Conservation (phyloP, 2,888 invertebrate genomes). For the Rutpela maculata region DNA sequence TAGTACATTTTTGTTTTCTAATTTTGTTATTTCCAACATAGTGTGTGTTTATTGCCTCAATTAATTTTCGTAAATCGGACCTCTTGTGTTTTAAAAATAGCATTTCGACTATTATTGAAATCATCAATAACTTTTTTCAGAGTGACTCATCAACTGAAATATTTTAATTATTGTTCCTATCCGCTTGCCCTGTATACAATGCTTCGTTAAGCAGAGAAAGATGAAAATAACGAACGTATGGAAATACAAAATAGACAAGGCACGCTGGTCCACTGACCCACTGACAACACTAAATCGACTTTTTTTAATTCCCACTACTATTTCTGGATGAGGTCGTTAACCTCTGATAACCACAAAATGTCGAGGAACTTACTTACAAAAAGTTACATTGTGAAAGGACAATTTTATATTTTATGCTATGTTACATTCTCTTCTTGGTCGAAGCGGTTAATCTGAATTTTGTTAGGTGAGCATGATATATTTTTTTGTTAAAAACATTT, state of each 20-base stretch:
- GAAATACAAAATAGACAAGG: conserved; percentile 60
- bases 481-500: neutral
- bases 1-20: too few relatives aligned
- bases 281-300: conserved; percentile 65
- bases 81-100: neutral
- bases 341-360: conserved; percentile 50
- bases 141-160: neutral
- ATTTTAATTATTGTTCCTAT: conserved; percentile 17
- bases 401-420: conserved; percentile 22
- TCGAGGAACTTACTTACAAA: conserved; percentile 47
- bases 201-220: conserved; percentile 35
- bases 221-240: conserved; percentile 46
- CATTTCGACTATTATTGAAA: neutral
- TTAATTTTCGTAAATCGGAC: neutral
- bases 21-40: too few relatives aligned
- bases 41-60: neutral
- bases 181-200: neutral
- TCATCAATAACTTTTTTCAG: neutral
- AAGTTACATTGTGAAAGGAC: conserved; percentile 52
- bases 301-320: conserved; percentile 61
- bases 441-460: neutral
- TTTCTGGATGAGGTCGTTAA: conserved; percentile 63
- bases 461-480: neutral
- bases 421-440: neutral
- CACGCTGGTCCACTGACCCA: conserved; percentile 67